phyloP scores from a whole-genome alignment of 64 coral and sea anemone genomes.

The Stichodactyla mertensii region DNA sequence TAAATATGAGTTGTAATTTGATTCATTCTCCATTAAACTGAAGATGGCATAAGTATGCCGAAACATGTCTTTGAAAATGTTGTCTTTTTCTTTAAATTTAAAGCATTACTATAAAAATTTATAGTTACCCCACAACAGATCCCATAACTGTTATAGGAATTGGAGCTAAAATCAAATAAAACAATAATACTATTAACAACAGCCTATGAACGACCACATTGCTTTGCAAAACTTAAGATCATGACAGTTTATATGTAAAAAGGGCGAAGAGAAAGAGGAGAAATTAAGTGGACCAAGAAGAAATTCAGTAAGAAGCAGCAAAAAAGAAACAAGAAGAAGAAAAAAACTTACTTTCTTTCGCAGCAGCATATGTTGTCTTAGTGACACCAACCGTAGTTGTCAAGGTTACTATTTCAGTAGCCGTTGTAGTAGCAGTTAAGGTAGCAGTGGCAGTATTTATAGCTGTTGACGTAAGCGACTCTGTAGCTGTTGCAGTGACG shows the following conservation, averaged over 20 bases:
- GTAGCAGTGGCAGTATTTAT: conserved; percentile 32
- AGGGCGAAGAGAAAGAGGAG: too few relatives aligned
- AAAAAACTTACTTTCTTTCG: neutral
- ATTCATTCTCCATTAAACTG: too few relatives aligned
- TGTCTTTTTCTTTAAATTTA: too few relatives aligned
- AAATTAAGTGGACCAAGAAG: neutral
- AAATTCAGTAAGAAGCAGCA: neutral
- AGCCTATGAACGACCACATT: neutral
- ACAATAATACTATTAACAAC: neutral
- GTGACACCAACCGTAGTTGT: conserved; percentile 31
- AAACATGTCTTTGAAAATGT: too few relatives aligned
- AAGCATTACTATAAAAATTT: neutral
- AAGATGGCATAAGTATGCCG: too few relatives aligned
- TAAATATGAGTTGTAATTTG: too few relatives aligned
- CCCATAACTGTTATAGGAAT: neutral
- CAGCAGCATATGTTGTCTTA: conserved; percentile 17
- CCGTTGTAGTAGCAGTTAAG: conserved; percentile 12
- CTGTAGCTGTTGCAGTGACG: conserved; percentile 12
- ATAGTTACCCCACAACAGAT: neutral
- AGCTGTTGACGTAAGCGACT: conserved; percentile 18
- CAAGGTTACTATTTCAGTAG: conserved; percentile 17
- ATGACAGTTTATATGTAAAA: neutral
- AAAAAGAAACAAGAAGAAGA: neutral
- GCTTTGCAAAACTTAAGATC: neutral
- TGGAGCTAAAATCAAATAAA: neutral